Evolutionary conservation across 64 coral and sea anemone genomes (phyloP), one percentile per base, ranked within the genome.

Genomic region (Catalaphyllia jardinei): DNA sequence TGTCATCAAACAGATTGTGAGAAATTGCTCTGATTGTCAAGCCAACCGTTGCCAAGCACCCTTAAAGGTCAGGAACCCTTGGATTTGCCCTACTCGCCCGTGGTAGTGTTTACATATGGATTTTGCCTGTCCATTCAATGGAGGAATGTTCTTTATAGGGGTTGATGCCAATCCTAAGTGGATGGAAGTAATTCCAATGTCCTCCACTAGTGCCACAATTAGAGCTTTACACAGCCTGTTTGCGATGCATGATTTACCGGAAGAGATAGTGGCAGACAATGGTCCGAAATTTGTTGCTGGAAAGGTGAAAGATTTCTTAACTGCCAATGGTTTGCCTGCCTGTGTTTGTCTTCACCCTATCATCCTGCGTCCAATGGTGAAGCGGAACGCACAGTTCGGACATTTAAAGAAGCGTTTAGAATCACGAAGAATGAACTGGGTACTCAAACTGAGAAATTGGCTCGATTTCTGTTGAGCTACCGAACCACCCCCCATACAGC

Each of bases 61-160:
- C 62, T 51, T 90, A 42, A 82, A 67, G 20, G 60, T 73, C 4
- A 55, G 16, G 42, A 80, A 90, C 69, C 78, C 77, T 33, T 60
- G 78, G 88, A 90, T 80, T 35, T 52, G 50, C 4, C 50, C 50
- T 5, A 52, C 50, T 52, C 50, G 50, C 79, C 72, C 87, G 4
- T 89, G 87, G 87, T 29, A 89, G 33, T 27, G 75, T 29, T 65
- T 80, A 77, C 75, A 90, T 72, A 24, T 90, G 20, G 88, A 82
- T 50, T 82, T 80, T 72, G 77, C 76, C 73, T 61, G 76, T 82
- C 64, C 62, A 12, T 71, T 90, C 27, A 42, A 90, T 51, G 78
- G 78, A 15, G 50, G 33, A 33, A 86, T 86, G 62, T 90, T 80
- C 49, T 24, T 90, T 27, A 52, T 90, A 30, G 88, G 81, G 22